These are phyloP conservation scores for Cylas formicarius DNA, from an alignment of 1,140 invertebrate genomes.

Conservation along the genomic window DNA sequence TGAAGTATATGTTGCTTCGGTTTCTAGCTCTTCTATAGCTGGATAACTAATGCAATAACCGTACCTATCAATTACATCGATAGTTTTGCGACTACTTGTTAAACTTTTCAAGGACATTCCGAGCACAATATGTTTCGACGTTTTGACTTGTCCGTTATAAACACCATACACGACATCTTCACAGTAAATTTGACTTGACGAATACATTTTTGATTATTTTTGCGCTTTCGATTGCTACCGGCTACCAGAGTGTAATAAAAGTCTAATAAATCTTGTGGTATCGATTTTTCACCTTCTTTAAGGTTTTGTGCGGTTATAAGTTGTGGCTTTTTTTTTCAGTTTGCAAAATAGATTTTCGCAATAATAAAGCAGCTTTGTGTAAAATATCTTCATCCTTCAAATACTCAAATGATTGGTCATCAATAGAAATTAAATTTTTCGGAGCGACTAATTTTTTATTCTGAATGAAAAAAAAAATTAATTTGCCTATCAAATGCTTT, in stretches of 20 bases:
- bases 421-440: slow-evolving; percentile 18
- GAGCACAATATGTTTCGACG: slow-evolving; percentile 31
- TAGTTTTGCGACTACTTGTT: slow-evolving; percentile 34
- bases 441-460: slow-evolving; percentile 24
- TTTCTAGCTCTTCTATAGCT: slow-evolving; percentile 35
- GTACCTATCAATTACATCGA: slow-evolving; percentile 30
- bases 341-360: slow-evolving; percentile 18
- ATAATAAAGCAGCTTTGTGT: slow-evolving; percentile 23
- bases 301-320: slow-evolving; percentile 20
- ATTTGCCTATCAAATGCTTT: slow-evolving; percentile 21
- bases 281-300: slow-evolving; percentile 24
- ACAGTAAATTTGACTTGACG: slow-evolving; percentile 22
- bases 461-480: slow-evolving; percentile 16
- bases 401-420: slow-evolving; percentile 25
- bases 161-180: slow-evolving; percentile 29
- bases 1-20: slow-evolving; percentile 27
- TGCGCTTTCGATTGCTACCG: slow-evolving; percentile 4
- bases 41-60: slow-evolving; percentile 36
- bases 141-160: slow-evolving; percentile 30
- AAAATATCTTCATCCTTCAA: slow-evolving; percentile 25
- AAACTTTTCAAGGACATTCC: slow-evolving; percentile 32
- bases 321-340: slow-evolving; percentile 20
- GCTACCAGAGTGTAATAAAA: slow-evolving; percentile 9
- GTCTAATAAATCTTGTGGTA: slow-evolving; percentile 11
- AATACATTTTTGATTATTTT: slow-evolving; percentile 13